phyloP scores from a whole-genome alignment of 1,140 invertebrate species.

The Aradophagus sp. region DNA sequence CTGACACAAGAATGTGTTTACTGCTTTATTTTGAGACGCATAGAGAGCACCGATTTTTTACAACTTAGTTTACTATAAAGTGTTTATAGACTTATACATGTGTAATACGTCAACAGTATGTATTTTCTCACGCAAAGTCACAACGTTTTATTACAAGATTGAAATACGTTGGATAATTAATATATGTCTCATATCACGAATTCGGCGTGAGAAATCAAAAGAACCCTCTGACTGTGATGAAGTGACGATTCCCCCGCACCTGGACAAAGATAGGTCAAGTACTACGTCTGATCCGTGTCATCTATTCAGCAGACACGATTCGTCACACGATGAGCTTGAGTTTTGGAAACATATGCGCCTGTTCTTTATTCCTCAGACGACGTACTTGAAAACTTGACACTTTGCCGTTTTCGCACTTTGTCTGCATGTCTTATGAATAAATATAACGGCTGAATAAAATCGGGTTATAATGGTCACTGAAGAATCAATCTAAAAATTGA shows the following conservation, averaged over 20 bases:
- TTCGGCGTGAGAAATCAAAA: slow-evolving; percentile 40
- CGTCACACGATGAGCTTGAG: slow-evolving; percentile 61
- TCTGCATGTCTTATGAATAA: slow-evolving; percentile 32
- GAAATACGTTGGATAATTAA: slow-evolving; percentile 51
- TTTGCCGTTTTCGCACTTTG: slow-evolving; percentile 22
- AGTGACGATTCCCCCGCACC: slow-evolving; percentile 42
- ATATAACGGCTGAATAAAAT: slow-evolving; percentile 10
- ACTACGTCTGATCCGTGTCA: slow-evolving; percentile 37
- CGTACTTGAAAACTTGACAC: slow-evolving; percentile 30
- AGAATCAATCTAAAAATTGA: slow-evolving; percentile 10
- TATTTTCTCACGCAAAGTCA: slow-evolving; percentile 38
- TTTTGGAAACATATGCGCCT: slow-evolving; percentile 69
- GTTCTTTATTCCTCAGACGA: slow-evolving; percentile 16
- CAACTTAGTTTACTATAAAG: no score
- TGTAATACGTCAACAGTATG: not conserved
- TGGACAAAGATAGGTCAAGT: slow-evolving; percentile 45
- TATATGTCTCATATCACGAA: slow-evolving; percentile 44
- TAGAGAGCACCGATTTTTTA: slow-evolving; percentile 34
- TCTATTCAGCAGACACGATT: slow-evolving; percentile 59
- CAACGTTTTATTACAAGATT: slow-evolving; percentile 31
- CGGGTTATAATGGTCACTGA: slow-evolving; percentile 5
- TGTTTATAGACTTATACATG: slow-evolving; percentile 14
- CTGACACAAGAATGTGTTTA: slow-evolving; percentile 22
- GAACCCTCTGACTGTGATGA: slow-evolving; percentile 36
- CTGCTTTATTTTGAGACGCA: no score